phyloP scores from a whole-genome alignment of 2,113 vertebrate species.

The Sterrhoptilus dennistouni region DNA sequence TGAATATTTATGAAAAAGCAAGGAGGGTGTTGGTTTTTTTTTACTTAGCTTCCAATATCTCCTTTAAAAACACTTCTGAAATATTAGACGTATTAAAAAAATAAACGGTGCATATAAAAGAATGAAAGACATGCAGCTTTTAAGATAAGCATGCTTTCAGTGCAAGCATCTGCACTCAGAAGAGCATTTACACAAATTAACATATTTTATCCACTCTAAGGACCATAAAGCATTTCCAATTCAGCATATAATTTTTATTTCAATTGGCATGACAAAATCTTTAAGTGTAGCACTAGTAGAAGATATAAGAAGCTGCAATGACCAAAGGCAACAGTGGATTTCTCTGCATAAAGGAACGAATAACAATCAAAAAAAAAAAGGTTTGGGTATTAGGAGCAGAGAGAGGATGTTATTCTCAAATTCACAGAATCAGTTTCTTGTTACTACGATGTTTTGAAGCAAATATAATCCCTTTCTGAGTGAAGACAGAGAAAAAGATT shows the following conservation, averaged over 20 bases:
- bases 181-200: slow-evolving; percentile 80
- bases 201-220: slow-evolving; percentile 80
- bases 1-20: slow-evolving; percentile 75
- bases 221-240: slow-evolving; percentile 68
- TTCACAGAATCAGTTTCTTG: slow-evolving; percentile 16
- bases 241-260: slow-evolving; percentile 73
- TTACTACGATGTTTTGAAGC: not conserved
- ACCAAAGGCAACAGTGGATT: slow-evolving; percentile 39
- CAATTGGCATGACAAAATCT: slow-evolving; percentile 65
- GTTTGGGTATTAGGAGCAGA: not conserved
- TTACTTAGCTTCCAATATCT: slow-evolving; percentile 65
- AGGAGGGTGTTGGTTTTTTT: not conserved
- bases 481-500: not conserved
- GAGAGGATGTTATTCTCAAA: not conserved
- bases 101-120: slow-evolving; percentile 71
- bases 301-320: slow-evolving; percentile 49
- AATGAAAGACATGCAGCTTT: slow-evolving; percentile 74
- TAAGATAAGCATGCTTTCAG: slow-evolving; percentile 74
- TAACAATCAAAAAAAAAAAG: not conserved
- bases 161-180: slow-evolving; percentile 71
- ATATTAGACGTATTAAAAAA: slow-evolving; percentile 72
- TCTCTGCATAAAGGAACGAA: not conserved
- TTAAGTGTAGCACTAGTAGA: slow-evolving; percentile 39
- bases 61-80: slow-evolving; percentile 68
- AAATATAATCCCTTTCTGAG: not conserved